phyloP scores from a whole-genome alignment of 2,113 vertebrate genomes.

The Anoura caudifer region DNA sequence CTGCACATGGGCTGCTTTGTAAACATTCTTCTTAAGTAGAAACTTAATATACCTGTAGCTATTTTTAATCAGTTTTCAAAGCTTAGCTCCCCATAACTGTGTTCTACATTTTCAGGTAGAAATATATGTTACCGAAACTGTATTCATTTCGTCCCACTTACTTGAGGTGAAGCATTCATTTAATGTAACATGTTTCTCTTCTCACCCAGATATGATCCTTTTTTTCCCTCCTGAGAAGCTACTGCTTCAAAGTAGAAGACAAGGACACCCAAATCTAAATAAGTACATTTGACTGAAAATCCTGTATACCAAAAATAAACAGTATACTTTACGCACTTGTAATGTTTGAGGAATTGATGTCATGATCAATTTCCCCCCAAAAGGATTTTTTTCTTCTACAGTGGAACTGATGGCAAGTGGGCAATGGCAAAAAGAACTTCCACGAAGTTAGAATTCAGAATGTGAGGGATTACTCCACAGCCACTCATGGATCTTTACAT shows the following conservation, averaged over 20 bases:
- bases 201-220: slow-evolving; percentile 67
- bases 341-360: slow-evolving; percentile 63
- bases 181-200: slow-evolving; percentile 71
- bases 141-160: slow-evolving; percentile 16
- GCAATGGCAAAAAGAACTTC: neutral
- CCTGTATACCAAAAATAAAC: slow-evolving; percentile 66
- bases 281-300: slow-evolving; percentile 38
- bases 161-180: neutral
- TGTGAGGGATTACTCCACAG: neutral
- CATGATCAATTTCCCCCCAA: neutral
- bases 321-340: slow-evolving; percentile 66
- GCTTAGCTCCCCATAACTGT: neutral
- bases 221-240: slow-evolving; percentile 59
- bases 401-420: neutral
- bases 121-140: neutral
- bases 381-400: neutral
- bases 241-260: neutral
- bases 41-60: slow-evolving; percentile 1
- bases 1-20: neutral
- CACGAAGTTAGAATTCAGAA: neutral
- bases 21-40: slow-evolving; percentile 7
- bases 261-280: slow-evolving; percentile 58
- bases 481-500: neutral
- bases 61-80: slow-evolving; percentile 33
- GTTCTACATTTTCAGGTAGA: slow-evolving; percentile 8